Conservation (phyloP, 2,113 vertebrate genomes). For the Macaca mulatta region DNA sequence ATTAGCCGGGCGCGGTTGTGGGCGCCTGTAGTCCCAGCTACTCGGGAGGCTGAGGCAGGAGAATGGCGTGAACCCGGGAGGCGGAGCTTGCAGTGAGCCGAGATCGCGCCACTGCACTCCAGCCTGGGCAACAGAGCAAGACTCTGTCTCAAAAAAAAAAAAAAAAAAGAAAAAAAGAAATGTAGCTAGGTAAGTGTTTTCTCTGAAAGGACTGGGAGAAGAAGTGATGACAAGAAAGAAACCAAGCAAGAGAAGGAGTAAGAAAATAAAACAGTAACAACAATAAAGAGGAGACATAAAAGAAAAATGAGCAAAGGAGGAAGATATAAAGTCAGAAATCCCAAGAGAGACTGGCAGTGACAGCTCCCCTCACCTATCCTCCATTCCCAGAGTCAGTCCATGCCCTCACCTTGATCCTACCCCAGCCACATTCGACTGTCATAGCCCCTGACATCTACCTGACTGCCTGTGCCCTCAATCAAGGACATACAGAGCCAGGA, state of each 20-base stretch:
- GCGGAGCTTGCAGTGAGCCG: no score
- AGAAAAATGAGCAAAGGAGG: conserved; percentile 20
- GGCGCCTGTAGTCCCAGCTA: no score
- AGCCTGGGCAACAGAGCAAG: no score
- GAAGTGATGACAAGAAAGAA: conserved; percentile 32
- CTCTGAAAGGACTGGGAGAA: conserved; percentile 13
- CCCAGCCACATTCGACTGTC: not conserved
- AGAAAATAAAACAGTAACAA: conserved; percentile 20
- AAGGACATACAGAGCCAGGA: conserved; percentile 62
- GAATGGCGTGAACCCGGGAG: no score
- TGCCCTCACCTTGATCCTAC: conserved; percentile 2
- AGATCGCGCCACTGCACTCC: no score
- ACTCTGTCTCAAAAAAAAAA: no score
- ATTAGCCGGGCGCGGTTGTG: no score
- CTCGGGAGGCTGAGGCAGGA: no score
- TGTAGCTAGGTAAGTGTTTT: conserved; percentile 33
- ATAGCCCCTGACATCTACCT: not conserved
- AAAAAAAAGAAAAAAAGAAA: not conserved
- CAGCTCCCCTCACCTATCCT: not conserved
- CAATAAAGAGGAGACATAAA: not conserved
- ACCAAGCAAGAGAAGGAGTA: not conserved
- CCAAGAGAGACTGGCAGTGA: not conserved
- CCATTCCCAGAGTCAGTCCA: not conserved
- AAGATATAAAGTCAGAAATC: not conserved
- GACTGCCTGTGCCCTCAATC: conserved; percentile 56